These are phyloP conservation scores for Poecilobothrus nobilitatus DNA, from an alignment of 2,888 invertebrate genomes.

Conservation along the genomic window DNA sequence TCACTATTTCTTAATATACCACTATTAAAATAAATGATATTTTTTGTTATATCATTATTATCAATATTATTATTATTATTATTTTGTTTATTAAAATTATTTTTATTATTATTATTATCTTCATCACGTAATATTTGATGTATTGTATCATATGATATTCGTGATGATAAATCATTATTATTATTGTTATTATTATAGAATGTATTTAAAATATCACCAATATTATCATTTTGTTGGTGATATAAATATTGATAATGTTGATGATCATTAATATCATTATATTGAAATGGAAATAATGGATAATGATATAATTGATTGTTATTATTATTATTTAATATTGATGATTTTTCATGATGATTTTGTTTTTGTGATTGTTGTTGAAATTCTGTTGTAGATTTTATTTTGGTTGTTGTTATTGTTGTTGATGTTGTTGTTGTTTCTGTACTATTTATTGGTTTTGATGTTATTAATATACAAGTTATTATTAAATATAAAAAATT, in stretches of 20 bases:
- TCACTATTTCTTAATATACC: constrained; percentile 7
- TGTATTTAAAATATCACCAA: constrained; percentile 17
- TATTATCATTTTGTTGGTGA: neutral
- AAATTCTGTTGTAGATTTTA: too few relatives aligned
- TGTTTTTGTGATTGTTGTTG: neutral
- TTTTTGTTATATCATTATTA: neutral
- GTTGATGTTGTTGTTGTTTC: neutral
- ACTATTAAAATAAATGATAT: neutral
- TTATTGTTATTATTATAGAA: constrained; percentile 8
- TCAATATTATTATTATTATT: neutral
- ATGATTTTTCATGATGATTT: neutral
- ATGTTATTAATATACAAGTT: neutral
- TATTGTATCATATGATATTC: constrained; percentile 37
- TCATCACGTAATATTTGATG: constrained; percentile 40
- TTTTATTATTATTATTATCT: constrained; percentile 14
- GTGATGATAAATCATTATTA: constrained; percentile 14
- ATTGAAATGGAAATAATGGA: neutral
- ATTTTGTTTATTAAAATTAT: neutral
- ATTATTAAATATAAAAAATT: constrained; percentile 1
- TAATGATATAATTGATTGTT: neutral
- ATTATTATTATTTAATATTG: neutral
- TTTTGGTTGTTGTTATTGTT: constrained; percentile 1
- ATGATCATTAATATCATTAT: neutral
- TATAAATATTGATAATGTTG: neutral
- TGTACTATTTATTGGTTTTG: neutral